phyloP scores from a whole-genome alignment of 2,888 invertebrate species.

The Pyrrhia umbra region DNA sequence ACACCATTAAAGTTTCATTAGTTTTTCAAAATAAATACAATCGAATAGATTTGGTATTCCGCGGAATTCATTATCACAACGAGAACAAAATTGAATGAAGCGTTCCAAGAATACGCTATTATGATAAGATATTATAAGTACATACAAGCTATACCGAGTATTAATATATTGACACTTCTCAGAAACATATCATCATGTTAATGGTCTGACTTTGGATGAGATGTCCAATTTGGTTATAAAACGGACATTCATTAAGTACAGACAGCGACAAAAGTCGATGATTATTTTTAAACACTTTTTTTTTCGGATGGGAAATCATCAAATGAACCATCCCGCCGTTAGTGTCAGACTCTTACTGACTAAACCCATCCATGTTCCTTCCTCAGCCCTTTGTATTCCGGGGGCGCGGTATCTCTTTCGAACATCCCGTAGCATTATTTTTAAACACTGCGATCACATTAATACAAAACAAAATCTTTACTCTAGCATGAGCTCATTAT shows the following conservation, averaged over 20 bases:
- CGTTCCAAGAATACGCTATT: neutral
- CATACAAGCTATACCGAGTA: neutral
- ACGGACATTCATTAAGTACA: constrained; percentile 1
- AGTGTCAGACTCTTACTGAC: too few species aligned
- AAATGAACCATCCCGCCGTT: too few species aligned
- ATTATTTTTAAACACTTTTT: too few species aligned
- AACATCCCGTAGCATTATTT: too few species aligned
- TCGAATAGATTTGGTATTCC: constrained; percentile 1
- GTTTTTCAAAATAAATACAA: neutral
- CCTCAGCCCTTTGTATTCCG: too few species aligned
- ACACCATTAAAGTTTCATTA: neutral
- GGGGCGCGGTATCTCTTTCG: too few species aligned
- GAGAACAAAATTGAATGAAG: neutral
- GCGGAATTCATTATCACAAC: neutral
- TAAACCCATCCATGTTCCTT: too few species aligned
- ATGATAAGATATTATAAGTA: neutral
- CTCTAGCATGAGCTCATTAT: too few species aligned
- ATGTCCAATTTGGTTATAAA: constrained; percentile 1
- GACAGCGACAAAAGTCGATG: neutral
- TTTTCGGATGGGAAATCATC: too few species aligned
- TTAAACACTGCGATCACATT: too few species aligned
- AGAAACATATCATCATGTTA: neutral
- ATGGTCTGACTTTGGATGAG: neutral
- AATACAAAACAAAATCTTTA: too few species aligned
- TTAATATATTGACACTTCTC: constrained; percentile 1